Evolutionary conservation across 2,888 invertebrate genomes (phyloP), one percentile per base, ranked within the genome.

Genomic region (Ephialtes manifestator): DNA sequence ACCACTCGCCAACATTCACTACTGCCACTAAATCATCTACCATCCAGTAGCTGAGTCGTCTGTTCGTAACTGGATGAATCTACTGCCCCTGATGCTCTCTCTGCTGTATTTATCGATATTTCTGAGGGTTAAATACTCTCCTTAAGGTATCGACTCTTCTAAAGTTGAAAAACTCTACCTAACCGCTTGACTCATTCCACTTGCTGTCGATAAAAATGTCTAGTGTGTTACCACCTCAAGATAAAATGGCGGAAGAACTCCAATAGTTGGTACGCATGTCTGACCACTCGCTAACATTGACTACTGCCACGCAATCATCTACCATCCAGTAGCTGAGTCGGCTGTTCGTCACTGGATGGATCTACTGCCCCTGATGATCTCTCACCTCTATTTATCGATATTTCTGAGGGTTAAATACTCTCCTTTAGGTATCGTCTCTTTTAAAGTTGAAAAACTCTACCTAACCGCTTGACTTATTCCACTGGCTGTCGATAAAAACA

Each of bases 1-100:
- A 31, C 35, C n/a, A 35, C 63, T 63, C 63, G 31, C 63, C 18
- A n/a, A 35, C 35, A 31, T 35, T 63, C n/a, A 35, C 18, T 31
- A 82, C 82, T 82, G 63, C 35, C 18, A 24, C 20, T 65, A 58
- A 18, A 63, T 46, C 20, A 20, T 63, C 63, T 51, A 63, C 20
- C 35, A 63, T 15, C 63, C 18, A 75, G 31, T 60, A 31, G 24
- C 74, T 39, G 46, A 20, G 53, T 43, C 15, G 35, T 75, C 63
- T 48, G 63, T 15, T 15, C 35, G 20, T 46, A 3, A 39, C 24
- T 39, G 35, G 11, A 46, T 18, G 11, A 81, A 81, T 46, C 63
- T 31, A 65, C 76, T 8, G 60, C 2, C 24, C 60, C 60, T 81
- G 51, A 60, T 7, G 46, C 20, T 51, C 35, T 11, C 24, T 24